Evolutionary conservation across 2,113 vertebrate genomes (phyloP).

Genomic region (Brachirus orientalis): DNA sequence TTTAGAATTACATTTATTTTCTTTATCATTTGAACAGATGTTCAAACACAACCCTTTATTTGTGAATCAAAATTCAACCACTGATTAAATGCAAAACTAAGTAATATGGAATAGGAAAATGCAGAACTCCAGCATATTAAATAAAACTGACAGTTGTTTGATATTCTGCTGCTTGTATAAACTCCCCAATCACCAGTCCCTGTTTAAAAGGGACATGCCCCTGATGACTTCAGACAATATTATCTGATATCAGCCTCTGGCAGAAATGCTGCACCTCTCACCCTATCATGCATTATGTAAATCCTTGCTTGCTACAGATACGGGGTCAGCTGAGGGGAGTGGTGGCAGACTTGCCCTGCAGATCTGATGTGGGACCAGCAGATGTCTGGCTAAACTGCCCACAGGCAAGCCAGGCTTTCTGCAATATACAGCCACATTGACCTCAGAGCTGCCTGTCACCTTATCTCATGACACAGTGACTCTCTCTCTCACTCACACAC

Average conservation of each 20-base stretch:
- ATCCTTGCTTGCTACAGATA: conserved; percentile 42
- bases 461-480: conserved; percentile 54
- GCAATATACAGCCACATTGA: conserved; percentile 55
- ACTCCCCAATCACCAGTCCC: conserved; percentile 27
- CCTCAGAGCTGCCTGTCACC: conserved; percentile 63
- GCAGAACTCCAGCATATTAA: background rate
- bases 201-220: conserved; percentile 40
- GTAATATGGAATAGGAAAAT: background rate
- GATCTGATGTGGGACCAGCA: conserved; percentile 60
- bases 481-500: conserved; percentile 5
- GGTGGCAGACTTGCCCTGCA: conserved; percentile 40
- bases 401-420: conserved; percentile 57
- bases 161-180: conserved; percentile 7
- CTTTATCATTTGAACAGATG: no score
- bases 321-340: conserved; percentile 52
- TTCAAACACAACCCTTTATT: no score
- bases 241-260: conserved; percentile 42
- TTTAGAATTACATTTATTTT: no score
- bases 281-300: conserved; percentile 55
- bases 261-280: conserved; percentile 36
- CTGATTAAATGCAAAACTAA: no score
- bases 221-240: conserved; percentile 40
- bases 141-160: conserved; percentile 11
- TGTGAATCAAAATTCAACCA: no score
- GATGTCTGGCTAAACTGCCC: conserved; percentile 63